Evolutionary conservation across 2,888 invertebrate species (phyloP).

Genomic region (Pocota personata): DNA sequence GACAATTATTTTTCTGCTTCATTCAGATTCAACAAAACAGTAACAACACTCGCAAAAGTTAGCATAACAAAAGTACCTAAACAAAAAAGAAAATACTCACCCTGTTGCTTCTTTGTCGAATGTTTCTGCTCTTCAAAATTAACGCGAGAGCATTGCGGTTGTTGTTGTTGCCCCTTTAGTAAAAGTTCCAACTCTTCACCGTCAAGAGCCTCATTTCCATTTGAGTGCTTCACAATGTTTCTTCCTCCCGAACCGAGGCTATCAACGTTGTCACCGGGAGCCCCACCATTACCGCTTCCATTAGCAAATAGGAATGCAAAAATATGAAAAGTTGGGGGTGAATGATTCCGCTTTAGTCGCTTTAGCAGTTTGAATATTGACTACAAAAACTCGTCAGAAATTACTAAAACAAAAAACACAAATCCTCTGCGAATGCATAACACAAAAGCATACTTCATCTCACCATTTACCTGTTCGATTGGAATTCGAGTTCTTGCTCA

Average conservation of each 20-base stretch:
- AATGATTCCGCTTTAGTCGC: conserved; percentile 12
- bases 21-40: conserved; percentile 7
- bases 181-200: conserved; percentile 57
- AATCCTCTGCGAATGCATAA: neutral
- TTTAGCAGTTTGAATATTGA: conserved; percentile 31
- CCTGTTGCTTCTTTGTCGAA: conserved; percentile 21
- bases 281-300: neutral
- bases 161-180: conserved; percentile 47
- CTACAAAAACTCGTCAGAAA: neutral
- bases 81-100: conserved; percentile 39
- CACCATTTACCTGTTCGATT: conserved; percentile 63
- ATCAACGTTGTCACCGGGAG: conserved; percentile 13
- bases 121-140: conserved; percentile 22
- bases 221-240: conserved; percentile 38
- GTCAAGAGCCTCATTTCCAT: conserved; percentile 64
- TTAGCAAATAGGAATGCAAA: conserved; percentile 38
- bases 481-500: conserved; percentile 45
- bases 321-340: conserved; percentile 35
- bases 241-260: neutral
- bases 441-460: conserved; percentile 36
- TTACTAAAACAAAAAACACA: neutral
- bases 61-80: neutral
- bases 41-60: neutral
- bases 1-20: neutral
- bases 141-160: conserved; percentile 24